These are phyloP conservation scores for Rostratula benghalensis DNA, from an alignment of 2,113 vertebrate species.

Conservation along the genomic window DNA sequence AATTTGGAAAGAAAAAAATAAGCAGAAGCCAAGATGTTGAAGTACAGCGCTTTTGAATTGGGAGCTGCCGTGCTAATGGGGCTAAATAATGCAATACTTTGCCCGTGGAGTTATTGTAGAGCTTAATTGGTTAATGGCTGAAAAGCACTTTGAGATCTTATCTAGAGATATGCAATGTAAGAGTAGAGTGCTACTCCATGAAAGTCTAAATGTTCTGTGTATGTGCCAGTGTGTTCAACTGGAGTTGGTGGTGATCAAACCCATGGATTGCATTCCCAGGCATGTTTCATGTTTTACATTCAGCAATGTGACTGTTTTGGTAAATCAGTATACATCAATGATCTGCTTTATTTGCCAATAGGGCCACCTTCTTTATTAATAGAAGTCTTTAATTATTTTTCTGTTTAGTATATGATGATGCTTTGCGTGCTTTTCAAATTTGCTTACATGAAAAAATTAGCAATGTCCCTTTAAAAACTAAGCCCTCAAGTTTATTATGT, in stretches of 20 bases:
- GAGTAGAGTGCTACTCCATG: not conserved
- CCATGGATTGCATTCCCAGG: not conserved
- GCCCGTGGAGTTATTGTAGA: not conserved
- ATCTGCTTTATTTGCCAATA: not conserved
- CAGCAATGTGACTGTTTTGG: not conserved
- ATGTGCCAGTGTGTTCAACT: not conserved
- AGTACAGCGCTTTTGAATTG: not conserved
- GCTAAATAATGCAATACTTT: conserved; percentile 34
- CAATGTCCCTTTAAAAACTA: not conserved
- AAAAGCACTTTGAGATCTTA: not conserved
- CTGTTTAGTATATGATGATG: not conserved
- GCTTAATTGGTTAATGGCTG: conserved; percentile 27
- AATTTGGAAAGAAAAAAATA: not conserved
- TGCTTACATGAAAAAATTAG: not conserved
- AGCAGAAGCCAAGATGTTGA: not conserved
- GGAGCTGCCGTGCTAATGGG: not conserved
- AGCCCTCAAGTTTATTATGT: not conserved
- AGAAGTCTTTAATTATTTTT: not conserved
- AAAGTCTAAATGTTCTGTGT: not conserved
- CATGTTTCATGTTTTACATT: not conserved
- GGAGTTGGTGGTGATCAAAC: not conserved
- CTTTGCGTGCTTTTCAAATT: not conserved
- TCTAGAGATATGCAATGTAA: not conserved
- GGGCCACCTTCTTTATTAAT: not conserved
- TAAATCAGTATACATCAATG: not conserved